Evolutionary conservation across 2,888 invertebrate genomes (phyloP).

Genomic region (Leptopilina syphax): DNA sequence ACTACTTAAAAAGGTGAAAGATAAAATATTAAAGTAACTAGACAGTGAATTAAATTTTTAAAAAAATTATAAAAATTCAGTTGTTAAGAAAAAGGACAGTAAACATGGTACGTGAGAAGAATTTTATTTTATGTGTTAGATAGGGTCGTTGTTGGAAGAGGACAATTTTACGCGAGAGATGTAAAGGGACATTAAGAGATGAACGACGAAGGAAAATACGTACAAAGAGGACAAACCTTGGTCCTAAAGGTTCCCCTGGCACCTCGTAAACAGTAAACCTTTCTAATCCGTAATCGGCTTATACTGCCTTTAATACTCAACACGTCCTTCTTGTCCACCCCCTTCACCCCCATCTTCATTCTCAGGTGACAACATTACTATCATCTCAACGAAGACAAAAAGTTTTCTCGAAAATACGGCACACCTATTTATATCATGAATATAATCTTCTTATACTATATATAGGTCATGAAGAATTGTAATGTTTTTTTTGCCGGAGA

Average conservation of each 20-base stretch:
- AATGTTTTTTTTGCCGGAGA: too few species aligned
- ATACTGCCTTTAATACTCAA: slow-evolving; percentile 34
- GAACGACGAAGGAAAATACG: not conserved
- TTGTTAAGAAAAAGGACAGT: not conserved
- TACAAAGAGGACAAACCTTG: slow-evolving; percentile 14
- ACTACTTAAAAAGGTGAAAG: too few species aligned
- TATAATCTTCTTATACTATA: not conserved
- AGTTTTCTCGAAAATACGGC: slow-evolving; percentile 22
- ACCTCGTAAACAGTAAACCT: slow-evolving; percentile 38
- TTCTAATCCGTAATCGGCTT: slow-evolving; percentile 38
- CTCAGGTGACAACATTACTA: slow-evolving; percentile 22
- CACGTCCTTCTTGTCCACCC: slow-evolving; percentile 28
- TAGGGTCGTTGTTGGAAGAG: not conserved
- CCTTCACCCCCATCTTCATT: not conserved
- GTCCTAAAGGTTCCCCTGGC: slow-evolving; percentile 33
- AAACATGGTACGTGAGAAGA: not conserved
- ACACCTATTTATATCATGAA: not conserved
- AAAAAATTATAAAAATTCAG: not conserved
- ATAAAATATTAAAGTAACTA: too few species aligned
- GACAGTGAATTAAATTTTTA: not conserved
- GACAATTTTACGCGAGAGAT: not conserved
- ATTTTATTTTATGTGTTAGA: not conserved
- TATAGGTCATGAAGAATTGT: not conserved
- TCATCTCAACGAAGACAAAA: slow-evolving; percentile 4
- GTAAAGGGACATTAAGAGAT: slow-evolving; percentile 14